Evolutionary conservation across 2,113 vertebrate genomes (phyloP).

Genomic region (Platysteira castanea): DNA sequence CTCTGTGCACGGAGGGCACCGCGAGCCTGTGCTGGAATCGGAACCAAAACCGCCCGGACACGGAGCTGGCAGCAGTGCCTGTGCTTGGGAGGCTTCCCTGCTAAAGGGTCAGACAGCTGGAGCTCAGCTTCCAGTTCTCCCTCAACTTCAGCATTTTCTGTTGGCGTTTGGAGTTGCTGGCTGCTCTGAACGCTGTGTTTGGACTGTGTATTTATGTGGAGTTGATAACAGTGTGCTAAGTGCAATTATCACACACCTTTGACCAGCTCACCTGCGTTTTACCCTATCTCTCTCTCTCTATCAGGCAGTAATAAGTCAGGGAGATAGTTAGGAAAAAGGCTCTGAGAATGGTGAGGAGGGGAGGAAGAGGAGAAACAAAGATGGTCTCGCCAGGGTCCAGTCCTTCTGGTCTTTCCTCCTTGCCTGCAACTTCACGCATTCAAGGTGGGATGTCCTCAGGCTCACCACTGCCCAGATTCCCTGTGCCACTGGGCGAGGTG

Average conservation of each 20-base stretch:
- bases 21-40: accelerated
- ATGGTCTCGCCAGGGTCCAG: background rate
- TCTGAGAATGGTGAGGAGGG: background rate
- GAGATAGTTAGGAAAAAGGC: background rate
- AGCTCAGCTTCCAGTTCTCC: background rate
- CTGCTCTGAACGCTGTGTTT: background rate
- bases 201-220: background rate
- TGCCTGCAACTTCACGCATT: background rate
- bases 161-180: background rate
- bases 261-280: background rate
- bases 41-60: background rate
- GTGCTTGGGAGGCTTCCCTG: background rate
- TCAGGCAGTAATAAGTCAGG: background rate
- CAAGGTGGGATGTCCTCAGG: background rate
- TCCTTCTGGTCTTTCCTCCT: background rate
- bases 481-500: background rate
- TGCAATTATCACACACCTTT: background rate
- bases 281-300: background rate
- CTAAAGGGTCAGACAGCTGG: background rate
- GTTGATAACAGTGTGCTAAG: background rate
- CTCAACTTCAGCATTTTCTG: accelerated
- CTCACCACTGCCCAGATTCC: background rate
- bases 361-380: background rate
- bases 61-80: background rate
- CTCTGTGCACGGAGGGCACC: background rate